Percentiles rank a stretch among this genome's conserved stretches.
Conservation (phyloP, 1,140 invertebrate species). For the Teleogryllus occipitalis region DNA sequence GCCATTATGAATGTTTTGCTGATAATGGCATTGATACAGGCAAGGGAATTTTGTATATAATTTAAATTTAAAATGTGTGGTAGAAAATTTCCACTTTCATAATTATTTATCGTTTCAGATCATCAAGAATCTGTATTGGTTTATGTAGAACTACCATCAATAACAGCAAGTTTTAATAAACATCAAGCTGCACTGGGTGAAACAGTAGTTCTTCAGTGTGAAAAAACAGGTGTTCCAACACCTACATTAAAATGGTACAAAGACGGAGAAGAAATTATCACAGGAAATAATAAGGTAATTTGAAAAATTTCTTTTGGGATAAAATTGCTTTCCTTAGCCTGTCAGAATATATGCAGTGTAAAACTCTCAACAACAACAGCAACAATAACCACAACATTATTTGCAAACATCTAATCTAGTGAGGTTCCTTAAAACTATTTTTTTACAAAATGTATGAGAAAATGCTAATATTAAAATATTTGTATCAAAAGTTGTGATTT, state of each 20-base stretch:
- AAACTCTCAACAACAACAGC: no score
- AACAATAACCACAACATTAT: no score
- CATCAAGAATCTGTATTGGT: neutral
- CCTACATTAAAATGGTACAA: constrained; percentile 12
- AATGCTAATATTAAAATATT: no score
- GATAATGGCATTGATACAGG: constrained; percentile 16
- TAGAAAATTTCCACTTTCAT: neutral
- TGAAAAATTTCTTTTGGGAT: neutral
- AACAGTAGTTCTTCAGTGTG: neutral
- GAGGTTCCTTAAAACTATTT: no score
- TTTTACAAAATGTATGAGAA: no score
- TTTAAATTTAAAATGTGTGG: neutral
- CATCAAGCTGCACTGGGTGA: neutral
- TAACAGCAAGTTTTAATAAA: neutral
- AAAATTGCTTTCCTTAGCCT: no score
- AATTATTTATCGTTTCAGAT: constrained; percentile 6
- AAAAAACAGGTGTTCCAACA: neutral
- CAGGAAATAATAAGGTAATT: neutral
- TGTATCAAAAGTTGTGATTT: no score
- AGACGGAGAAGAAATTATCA: neutral
- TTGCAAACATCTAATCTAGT: no score
- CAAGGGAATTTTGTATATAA: neutral
- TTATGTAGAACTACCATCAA: constrained; percentile 11
- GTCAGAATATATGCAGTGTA: neutral
- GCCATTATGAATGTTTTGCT: constrained; percentile 16